Evolutionary conservation across 2,888 invertebrate genomes (phyloP).

Genomic region (Harpagoxenus sublaevis): DNA sequence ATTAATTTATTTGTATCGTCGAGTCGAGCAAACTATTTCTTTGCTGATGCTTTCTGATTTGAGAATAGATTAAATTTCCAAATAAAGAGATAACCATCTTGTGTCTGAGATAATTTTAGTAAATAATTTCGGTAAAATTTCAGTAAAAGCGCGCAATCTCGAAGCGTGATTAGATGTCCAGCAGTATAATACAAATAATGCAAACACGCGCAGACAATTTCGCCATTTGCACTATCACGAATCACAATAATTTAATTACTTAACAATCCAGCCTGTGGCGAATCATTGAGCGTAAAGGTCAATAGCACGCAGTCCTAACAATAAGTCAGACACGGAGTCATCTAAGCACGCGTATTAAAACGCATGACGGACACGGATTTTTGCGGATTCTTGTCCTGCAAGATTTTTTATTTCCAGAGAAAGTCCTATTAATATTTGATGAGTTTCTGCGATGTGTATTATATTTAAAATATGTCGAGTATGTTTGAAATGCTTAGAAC

Average conservation of each 20-base stretch:
- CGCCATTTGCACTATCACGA: conserved; percentile 41
- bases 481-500: not conserved
- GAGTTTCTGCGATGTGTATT: not conserved
- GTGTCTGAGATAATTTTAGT: too few relatives aligned
- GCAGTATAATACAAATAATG: not conserved
- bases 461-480: conserved; percentile 17
- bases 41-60: not conserved
- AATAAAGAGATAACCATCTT: not conserved
- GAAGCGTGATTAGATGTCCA: conserved; percentile 29
- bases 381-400: conserved; percentile 4
- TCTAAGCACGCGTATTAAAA: conserved; percentile 54
- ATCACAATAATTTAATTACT: conserved; percentile 68
- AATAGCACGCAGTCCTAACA: conserved; percentile 69
- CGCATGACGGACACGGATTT: conserved; percentile 24
- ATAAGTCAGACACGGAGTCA: conserved; percentile 61
- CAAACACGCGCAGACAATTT: conserved; percentile 13
- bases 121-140: not conserved
- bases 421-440: not conserved
- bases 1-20: conserved; percentile 12
- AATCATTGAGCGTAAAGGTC: conserved; percentile 75
- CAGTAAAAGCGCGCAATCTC: not conserved
- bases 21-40: not conserved
- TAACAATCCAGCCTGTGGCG: conserved; percentile 62
- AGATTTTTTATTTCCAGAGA: not conserved
- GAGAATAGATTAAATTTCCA: not conserved